Base-by-base conservation (phyloP, 2,888 invertebrate genomes). In the Cerceris ruficornis region DNA sequence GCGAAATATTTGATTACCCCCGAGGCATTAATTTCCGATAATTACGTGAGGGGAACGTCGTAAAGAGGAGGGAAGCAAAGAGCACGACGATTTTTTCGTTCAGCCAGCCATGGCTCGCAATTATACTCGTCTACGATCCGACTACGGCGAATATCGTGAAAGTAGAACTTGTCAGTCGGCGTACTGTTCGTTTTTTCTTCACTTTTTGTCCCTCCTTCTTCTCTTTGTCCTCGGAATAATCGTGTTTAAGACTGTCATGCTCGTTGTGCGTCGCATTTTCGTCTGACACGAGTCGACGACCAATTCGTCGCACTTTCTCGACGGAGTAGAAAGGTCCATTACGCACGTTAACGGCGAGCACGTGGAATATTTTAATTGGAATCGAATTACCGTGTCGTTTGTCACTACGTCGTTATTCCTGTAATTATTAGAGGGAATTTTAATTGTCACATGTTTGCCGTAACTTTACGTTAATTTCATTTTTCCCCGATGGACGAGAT, bases 91-190 rank as follows among this genome's bases (percentile, higher is more conserved):
- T 79, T 79, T 79, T 69, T 75, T 69, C 68, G 66, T 52, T 52
- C 80, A 75, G 66, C 80, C 77, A 79, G 58, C 68, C 80, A 61
- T 79, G 52, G 49, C 61, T n/a, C 28, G 69, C 71, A 80, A 80
- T 80, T 75, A 28, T 28, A 28, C 28, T 28, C 28, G 28, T 28
- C 28, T 28, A 75, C 79, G 58, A 28, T 59, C 59, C 55, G 70
- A 75, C 65, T 68, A 66, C 61, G 61, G 11, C 6, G 75, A 50
- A 46, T 43, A 62, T 59, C 65, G 68, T 69, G 80, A 80, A 80
- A 80, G 79, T 69, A 62, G 79, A 75, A 14, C 75, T 67, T 52
- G 57, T 49, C 72, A 52, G 39, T 46, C 54, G 7, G 13, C 17
- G 8, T 28, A 28, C 4, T 28, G 2, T 28, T 28, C 28, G 1